Conservation (phyloP, 2,797 vertebrate genomes). For the Melanitta fusca region DNA sequence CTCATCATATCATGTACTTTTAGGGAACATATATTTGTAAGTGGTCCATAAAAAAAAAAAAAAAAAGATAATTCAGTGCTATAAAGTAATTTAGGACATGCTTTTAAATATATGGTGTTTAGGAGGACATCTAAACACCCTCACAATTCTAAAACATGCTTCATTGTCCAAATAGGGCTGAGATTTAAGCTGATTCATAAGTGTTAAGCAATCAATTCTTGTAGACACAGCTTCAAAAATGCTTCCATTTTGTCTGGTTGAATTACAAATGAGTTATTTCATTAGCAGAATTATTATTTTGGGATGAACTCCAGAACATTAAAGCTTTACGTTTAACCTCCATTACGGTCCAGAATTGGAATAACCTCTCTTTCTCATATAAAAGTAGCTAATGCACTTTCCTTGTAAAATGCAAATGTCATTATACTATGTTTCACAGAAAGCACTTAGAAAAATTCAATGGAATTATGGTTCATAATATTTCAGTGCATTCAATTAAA, state of each 20-base stretch:
- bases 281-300: slow-evolving; percentile 70
- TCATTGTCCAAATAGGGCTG: slow-evolving; percentile 9
- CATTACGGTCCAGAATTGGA: slow-evolving; percentile 63
- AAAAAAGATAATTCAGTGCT: slow-evolving; percentile 39
- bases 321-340: slow-evolving; percentile 69
- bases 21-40: slow-evolving; percentile 6
- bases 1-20: slow-evolving; percentile 3
- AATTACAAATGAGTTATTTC: slow-evolving; percentile 70
- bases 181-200: slow-evolving; percentile 34
- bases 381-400: slow-evolving; percentile 62
- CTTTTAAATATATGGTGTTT: slow-evolving; percentile 50
- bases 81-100: slow-evolving; percentile 7
- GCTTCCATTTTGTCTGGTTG: slow-evolving; percentile 60
- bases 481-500: slow-evolving; percentile 43
- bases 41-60: slow-evolving; percentile 34
- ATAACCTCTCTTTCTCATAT: slow-evolving; percentile 63
- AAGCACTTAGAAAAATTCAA: slow-evolving; percentile 44
- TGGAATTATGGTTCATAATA: slow-evolving; percentile 11
- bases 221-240: slow-evolving; percentile 12
- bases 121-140: slow-evolving; percentile 2
- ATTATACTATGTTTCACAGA: not conserved
- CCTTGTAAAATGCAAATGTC: slow-evolving; percentile 62
- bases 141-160: slow-evolving; percentile 18
- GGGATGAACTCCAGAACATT: slow-evolving; percentile 66
- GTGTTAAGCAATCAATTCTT: slow-evolving; percentile 44